Evolutionary conservation across 1,140 invertebrate species (phyloP), one percentile per base, ranked within the genome.

Genomic region (Bilobella aurantiaca): DNA sequence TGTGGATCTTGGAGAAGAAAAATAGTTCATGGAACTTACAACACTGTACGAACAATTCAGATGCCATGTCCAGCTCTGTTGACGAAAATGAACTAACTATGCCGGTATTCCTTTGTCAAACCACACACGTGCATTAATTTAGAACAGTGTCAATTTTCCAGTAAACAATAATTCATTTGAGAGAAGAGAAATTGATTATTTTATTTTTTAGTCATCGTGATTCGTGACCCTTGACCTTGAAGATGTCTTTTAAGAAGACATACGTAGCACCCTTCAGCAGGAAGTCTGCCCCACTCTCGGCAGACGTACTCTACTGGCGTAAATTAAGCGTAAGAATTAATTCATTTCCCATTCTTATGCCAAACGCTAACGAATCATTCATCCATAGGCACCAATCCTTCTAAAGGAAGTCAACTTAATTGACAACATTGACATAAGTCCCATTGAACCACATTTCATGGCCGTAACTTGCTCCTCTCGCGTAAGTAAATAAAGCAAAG

Each of bases 401-500:
- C 82, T 94, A 0, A 96, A 96, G 79, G 93, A 96, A 78, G 91
- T 89, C 81, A 91, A 91, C 37, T 83, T 88, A 0, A 90, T 96
- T 32, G 91, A 94, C 76, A 88, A 90, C 74, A 84, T 97, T 60
- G 88, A 95, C 76, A 93, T 96, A 75, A 91, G 89, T 73, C 88
- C 89, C 5, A 80, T 86, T 18, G 85, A 92, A 73, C 90, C 91
- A 0, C 83, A 93, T 80, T 86, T 90, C 76, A 91, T 94, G 81
- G 90, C 91, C 16, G 87, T 93, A 3, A 92, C 93, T 56, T 93
- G 88, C 77, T 93, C 91, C 1, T 88, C 91, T 8, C 82, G 90
- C 75, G 87, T 96, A 73, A 77, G 77, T 74, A 61, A 58, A 28
- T n/a, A n/a, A n/a, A n/a, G n/a, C n/a, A n/a, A 34, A 69, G 16